Conservation (phyloP, 2,888 invertebrate species). For the Lepidonotus clava region DNA sequence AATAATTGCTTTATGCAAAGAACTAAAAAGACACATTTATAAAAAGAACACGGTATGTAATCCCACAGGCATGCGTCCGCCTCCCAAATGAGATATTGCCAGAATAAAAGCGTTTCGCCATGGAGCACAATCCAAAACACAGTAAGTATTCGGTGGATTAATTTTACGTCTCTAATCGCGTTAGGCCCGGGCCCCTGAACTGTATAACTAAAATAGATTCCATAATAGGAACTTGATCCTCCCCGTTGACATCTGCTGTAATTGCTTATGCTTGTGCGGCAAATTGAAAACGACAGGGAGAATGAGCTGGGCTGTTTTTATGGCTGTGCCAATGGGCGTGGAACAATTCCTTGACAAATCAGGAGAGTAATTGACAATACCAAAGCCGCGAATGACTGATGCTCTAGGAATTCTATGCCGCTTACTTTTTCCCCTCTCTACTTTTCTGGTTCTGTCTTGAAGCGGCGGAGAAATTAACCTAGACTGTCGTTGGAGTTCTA, state of each 20-base stretch:
- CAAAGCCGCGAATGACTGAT: slow-evolving; percentile 30
- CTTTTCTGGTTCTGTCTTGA: background rate
- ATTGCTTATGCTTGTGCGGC: slow-evolving; percentile 18
- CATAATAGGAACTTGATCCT: slow-evolving; percentile 18
- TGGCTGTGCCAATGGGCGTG: slow-evolving; percentile 46
- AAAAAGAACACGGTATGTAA: too few species aligned
- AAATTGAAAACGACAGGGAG: slow-evolving; percentile 34
- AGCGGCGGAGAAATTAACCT: background rate
- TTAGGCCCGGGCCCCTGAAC: background rate
- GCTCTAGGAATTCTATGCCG: slow-evolving; percentile 21
- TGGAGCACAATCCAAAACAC: too few species aligned
- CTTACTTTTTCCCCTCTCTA: background rate
- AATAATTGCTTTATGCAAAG: too few species aligned
- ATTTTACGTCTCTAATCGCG: slow-evolving; percentile 32
- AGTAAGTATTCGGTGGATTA: slow-evolving; percentile 12
- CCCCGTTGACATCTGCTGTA: slow-evolving; percentile 28
- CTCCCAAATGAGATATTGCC: too few species aligned
- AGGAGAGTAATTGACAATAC: slow-evolving; percentile 47
- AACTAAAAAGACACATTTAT: too few species aligned
- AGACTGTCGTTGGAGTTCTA: background rate
- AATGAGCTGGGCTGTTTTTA: slow-evolving; percentile 20
- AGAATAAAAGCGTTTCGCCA: too few species aligned
- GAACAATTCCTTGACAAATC: slow-evolving; percentile 49
- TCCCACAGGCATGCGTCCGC: too few species aligned
- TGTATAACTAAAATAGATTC: slow-evolving; percentile 46